Conservation (phyloP, 2,888 invertebrate genomes). For the Cephus pulcher region DNA sequence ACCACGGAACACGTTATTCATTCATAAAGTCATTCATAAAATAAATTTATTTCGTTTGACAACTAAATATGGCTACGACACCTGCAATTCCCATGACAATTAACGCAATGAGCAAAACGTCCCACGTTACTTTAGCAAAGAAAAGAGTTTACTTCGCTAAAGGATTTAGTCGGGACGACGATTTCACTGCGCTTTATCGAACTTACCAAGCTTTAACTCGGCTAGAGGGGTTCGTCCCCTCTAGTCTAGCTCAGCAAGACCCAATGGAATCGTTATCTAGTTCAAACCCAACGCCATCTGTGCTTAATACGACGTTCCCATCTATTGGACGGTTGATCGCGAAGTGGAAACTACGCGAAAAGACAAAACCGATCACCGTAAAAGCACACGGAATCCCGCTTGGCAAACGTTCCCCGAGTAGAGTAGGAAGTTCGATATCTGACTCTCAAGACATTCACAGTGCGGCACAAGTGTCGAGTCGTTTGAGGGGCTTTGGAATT, state of each 20-base stretch:
- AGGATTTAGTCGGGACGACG: neutral
- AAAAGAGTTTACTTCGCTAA: constrained; percentile 22
- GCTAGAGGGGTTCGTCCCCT: neutral
- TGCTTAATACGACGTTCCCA: constrained; percentile 37
- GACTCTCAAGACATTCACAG: neutral
- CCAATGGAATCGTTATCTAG: constrained; percentile 14
- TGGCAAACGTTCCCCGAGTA: constrained; percentile 22
- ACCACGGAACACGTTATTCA: neutral
- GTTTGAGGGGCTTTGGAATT: neutral
- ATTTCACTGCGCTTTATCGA: neutral
- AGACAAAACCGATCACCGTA: constrained; percentile 47
- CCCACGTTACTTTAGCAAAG: neutral
- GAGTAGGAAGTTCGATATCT: constrained; percentile 1
- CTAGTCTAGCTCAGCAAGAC: neutral
- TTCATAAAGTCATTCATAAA: neutral
- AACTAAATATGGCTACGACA: neutral
- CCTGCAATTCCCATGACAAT: neutral
- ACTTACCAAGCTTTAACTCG: neutral
- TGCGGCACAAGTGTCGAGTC: neutral
- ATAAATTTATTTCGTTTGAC: neutral
- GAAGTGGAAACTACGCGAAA: constrained; percentile 21
- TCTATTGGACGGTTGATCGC: constrained; percentile 14
- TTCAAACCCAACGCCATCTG: constrained; percentile 41
- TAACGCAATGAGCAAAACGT: neutral
- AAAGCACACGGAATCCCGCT: constrained; percentile 50